phyloP scores from a whole-genome alignment of 1,140 invertebrate genomes.

The Drosophila neocordata region DNA sequence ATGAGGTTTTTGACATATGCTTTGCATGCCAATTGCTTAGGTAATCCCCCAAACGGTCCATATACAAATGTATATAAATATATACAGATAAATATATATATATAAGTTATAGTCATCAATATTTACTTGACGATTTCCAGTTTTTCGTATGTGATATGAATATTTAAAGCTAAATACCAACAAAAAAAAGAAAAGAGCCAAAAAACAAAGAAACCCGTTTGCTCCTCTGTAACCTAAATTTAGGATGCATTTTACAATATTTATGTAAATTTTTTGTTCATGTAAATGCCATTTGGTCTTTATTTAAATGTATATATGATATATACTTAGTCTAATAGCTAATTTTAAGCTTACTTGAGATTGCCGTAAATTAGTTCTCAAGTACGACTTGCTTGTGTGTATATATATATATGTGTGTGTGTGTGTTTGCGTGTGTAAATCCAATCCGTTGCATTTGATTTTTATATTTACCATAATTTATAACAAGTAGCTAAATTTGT shows the following conservation, averaged over 20 bases:
- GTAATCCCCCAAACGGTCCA: conserved; percentile 2
- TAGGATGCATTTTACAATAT: conserved; percentile 8
- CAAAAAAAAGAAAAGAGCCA: neutral
- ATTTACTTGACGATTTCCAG: conserved; percentile 5
- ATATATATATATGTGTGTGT: conserved; percentile 35
- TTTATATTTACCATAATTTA: conserved; percentile 5
- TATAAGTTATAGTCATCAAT: conserved; percentile 5
- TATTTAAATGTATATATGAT: conserved; percentile 40
- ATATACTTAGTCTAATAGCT: conserved; percentile 44
- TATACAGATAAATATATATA: neutral
- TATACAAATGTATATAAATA: neutral
- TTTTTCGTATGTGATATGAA: conserved; percentile 7
- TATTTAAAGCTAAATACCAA: neutral
- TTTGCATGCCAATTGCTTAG: neutral
- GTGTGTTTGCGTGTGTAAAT: conserved; percentile 28
- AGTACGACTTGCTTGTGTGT: conserved; percentile 58
- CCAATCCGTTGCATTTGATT: conserved; percentile 14
- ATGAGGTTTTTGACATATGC: neutral
- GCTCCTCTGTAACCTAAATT: conserved; percentile 3
- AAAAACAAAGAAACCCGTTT: neutral
- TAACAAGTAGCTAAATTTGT: conserved; percentile 51
- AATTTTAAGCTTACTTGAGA: conserved; percentile 47
- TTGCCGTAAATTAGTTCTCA: conserved; percentile 71
- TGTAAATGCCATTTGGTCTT: conserved; percentile 26
- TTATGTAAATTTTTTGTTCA: conserved; percentile 4